These are phyloP conservation scores for Aplodontia rufa DNA, from an alignment of 2,113 vertebrate genomes.

Conservation along the genomic window DNA sequence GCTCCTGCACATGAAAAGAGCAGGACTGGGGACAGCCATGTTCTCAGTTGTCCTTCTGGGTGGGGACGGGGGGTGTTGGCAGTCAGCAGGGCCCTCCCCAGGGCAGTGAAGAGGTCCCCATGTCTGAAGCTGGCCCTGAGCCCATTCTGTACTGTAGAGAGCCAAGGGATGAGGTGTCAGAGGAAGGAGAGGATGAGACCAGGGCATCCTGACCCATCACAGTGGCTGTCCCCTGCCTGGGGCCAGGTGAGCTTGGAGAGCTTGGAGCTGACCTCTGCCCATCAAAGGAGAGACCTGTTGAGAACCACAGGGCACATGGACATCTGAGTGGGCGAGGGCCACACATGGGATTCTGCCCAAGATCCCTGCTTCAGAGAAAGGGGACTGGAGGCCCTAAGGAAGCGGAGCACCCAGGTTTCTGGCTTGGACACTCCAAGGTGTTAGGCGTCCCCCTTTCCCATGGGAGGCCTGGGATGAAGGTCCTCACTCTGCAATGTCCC, in stretches of 20 bases:
- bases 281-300: fast-evolving
- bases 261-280: background rate
- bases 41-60: background rate
- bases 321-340: background rate
- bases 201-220: background rate
- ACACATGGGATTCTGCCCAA: background rate
- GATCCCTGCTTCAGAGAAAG: background rate
- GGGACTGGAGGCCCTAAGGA: background rate
- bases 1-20: background rate
- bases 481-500: background rate
- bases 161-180: background rate
- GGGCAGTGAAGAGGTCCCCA: background rate
- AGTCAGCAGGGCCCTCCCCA: background rate
- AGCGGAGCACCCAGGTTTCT: background rate
- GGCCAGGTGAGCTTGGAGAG: background rate
- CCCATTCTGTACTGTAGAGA: fast-evolving
- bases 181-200: background rate
- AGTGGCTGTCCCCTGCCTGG: background rate
- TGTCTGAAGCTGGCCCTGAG: background rate
- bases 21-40: background rate
- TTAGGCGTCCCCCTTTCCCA: background rate
- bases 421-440: background rate
- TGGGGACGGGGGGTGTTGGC: background rate
- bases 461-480: background rate
- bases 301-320: background rate